phyloP scores from a whole-genome alignment of 2,888 invertebrate species.

The Drosophila parthenogenetica region DNA sequence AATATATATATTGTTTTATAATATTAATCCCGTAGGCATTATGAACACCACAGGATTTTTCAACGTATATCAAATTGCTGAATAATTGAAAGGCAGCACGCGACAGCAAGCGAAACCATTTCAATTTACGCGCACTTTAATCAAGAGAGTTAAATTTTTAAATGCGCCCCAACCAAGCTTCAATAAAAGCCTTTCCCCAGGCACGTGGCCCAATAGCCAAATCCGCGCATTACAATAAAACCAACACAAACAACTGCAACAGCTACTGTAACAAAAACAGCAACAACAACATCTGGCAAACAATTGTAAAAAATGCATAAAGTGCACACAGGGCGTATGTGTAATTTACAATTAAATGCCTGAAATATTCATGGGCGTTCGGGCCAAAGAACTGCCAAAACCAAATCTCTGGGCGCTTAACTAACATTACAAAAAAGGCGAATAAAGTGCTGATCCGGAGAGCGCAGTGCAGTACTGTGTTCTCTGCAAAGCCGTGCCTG shows the following conservation, averaged over 20 bases:
- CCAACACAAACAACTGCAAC: slow-evolving; percentile 18
- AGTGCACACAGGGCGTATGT: slow-evolving; percentile 71
- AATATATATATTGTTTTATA: neutral
- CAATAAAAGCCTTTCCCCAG: slow-evolving; percentile 38
- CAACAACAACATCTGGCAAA: slow-evolving; percentile 39
- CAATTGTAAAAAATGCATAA: slow-evolving; percentile 69
- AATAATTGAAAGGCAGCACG: slow-evolving; percentile 44
- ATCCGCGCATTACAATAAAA: slow-evolving; percentile 61
- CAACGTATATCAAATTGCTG: slow-evolving; percentile 38
- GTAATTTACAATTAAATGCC: slow-evolving; percentile 79
- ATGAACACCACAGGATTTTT: slow-evolving; percentile 28
- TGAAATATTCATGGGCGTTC: slow-evolving; percentile 68
- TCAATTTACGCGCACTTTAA: slow-evolving; percentile 56
- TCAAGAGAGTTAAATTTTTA: slow-evolving; percentile 59
- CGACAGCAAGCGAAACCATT: slow-evolving; percentile 27
- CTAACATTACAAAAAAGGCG: slow-evolving; percentile 38
- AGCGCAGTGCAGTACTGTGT: neutral
- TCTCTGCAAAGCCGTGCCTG: slow-evolving; percentile 21
- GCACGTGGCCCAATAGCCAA: slow-evolving; percentile 63
- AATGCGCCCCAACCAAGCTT: slow-evolving; percentile 34
- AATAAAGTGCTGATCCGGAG: neutral
- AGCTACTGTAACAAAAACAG: slow-evolving; percentile 9
- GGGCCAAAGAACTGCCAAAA: slow-evolving; percentile 43
- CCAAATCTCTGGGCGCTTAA: slow-evolving; percentile 68
- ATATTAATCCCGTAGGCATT: slow-evolving; percentile 13